Conservation (phyloP, 2,797 vertebrate species). For the Coregonus suidteri region DNA sequence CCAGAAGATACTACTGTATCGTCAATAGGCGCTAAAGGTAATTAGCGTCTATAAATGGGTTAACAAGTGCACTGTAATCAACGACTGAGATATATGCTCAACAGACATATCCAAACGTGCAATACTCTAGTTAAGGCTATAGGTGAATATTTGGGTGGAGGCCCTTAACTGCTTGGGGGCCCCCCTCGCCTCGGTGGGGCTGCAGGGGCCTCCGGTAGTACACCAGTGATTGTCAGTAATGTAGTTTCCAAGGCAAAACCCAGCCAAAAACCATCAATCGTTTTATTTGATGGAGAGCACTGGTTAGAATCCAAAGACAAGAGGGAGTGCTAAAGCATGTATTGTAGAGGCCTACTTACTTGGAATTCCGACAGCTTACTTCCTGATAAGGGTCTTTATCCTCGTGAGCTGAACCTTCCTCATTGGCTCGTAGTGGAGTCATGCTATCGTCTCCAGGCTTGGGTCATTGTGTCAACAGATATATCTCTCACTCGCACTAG, state of each 20-base stretch:
- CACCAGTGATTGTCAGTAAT: background rate
- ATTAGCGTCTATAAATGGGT: no score
- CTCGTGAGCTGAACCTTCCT: conserved; percentile 41
- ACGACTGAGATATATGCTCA: background rate
- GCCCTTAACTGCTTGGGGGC: background rate
- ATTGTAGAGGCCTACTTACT: conserved; percentile 16
- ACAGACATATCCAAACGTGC: background rate
- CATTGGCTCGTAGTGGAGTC: conserved; percentile 35
- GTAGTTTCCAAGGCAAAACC: background rate
- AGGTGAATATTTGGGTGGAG: background rate
- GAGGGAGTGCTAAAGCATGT: background rate
- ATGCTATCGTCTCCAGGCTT: conserved; percentile 47
- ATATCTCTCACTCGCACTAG: conserved; percentile 21
- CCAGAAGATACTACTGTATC: no score
- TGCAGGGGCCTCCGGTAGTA: background rate
- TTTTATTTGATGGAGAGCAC: background rate
- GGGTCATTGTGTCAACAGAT: conserved; percentile 55
- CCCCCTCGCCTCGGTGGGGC: background rate
- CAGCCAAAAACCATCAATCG: background rate
- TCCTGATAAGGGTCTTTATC: conserved; percentile 50
- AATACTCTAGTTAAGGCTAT: background rate
- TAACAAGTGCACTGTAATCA: background rate
- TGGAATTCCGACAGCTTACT: conserved; percentile 47
- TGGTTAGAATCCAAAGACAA: conserved; percentile 36
- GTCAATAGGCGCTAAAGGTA: no score